Evolutionary conservation across 2,113 vertebrate species (phyloP), one percentile per base, ranked within the genome.

Genomic region (Perccottus glenii): DNA sequence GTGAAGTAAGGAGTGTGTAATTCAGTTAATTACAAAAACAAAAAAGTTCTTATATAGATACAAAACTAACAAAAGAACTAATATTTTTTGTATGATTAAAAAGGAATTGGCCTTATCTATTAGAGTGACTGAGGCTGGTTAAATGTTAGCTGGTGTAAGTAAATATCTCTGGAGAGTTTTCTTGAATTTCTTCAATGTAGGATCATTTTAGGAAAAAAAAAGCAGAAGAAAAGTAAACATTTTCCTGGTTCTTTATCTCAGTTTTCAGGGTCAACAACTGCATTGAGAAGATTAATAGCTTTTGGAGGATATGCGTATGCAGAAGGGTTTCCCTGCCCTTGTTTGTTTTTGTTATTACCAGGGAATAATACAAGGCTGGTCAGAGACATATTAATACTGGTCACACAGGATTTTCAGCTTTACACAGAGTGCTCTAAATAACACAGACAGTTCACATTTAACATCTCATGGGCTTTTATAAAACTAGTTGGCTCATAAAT

Each of bases 261-360:
- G 82, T 89, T 88, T 90, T 91, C 92, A 89, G 83, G 86, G 86
- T 88, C 87, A 92, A 86, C 85, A 88, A 85, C 88, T 86, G 77
- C 84, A 85, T 74, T 78, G 82, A 87, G 77, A 84, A 91, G 88
- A 91, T 90, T 87, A 90, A 91, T 92, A 85, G 87, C 78, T 86
- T 87, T 91, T 78, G 83, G 86, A 86, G 84, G 85, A 90, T 87
- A 81, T 88, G 83, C 86, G 73, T 67, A 74, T 81, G 48, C 91
- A 81, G 85, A 81, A 75, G 88, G 90, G 84, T 76, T 87, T 73
- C 87, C 86, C 81, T 81, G 35, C 70, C 81, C 82, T 78, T 89
- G 88, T 92, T 91, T 91, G 89, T 90, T 89, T 92, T 91, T 89
- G 84, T 87, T 88, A 90, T 90, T 89, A 88, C 40, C 53, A 75